These are phyloP conservation scores for Phytoseiulus persimilis DNA, from an alignment of 2,888 invertebrate genomes.

Conservation along the genomic window DNA sequence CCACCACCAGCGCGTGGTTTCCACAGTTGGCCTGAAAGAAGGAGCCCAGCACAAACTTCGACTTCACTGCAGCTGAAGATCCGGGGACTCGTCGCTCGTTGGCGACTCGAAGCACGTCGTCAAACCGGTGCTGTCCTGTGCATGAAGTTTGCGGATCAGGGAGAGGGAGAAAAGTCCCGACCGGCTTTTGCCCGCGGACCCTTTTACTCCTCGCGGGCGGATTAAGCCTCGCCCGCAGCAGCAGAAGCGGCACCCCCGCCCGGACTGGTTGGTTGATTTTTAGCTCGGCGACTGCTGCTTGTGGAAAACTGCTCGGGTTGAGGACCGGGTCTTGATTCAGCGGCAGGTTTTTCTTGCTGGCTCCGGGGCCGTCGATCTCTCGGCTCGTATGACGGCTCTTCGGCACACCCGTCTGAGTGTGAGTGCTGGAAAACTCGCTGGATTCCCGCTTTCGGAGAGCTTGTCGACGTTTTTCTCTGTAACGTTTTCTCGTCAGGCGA, in stretches of 20 bases:
- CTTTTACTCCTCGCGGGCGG: not conserved
- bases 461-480: not conserved
- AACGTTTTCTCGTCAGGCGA: not conserved
- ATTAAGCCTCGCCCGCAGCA: not conserved
- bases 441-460: not conserved
- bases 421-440: not conserved
- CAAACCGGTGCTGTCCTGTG: not conserved
- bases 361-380: not conserved
- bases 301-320: not conserved
- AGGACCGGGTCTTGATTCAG: not conserved
- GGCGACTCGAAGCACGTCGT: not conserved
- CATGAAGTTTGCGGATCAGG: not conserved
- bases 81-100: not conserved
- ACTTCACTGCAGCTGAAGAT: not conserved
- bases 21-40: not conserved
- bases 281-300: not conserved
- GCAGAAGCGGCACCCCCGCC: not conserved
- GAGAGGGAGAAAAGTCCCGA: not conserved
- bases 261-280: not conserved
- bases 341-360: not conserved
- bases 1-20: not conserved
- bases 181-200: not conserved
- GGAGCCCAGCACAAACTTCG: not conserved
- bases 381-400: too few species aligned
- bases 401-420: not conserved